phyloP scores from a whole-genome alignment of 2,113 vertebrate genomes.

The Alouatta palliata region DNA sequence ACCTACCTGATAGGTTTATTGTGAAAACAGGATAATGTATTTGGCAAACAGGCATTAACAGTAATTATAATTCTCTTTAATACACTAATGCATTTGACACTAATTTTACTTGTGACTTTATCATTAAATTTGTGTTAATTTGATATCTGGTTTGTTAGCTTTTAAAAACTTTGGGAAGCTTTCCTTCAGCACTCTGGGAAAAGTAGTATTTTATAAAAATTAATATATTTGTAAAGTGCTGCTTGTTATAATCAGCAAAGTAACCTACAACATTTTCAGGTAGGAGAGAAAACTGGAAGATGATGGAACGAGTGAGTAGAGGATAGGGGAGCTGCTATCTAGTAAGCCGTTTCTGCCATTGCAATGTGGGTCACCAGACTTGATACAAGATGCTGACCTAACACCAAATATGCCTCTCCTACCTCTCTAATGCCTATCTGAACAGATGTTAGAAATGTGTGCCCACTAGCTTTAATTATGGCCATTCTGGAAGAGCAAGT shows the following conservation, averaged over 20 bases:
- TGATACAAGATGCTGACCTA: background rate
- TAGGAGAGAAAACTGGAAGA: background rate
- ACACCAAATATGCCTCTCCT: background rate
- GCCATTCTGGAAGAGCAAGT: background rate
- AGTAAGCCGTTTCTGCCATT: background rate
- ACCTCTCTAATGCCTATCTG: background rate
- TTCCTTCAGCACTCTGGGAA: background rate
- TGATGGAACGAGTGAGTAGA: background rate
- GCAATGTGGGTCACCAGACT: background rate
- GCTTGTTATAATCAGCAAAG: background rate
- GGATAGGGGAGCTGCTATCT: background rate
- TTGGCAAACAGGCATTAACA: background rate
- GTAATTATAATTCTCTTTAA: background rate
- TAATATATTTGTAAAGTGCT: background rate
- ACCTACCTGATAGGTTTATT: background rate
- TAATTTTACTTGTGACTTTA: conserved; percentile 2
- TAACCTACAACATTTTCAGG: background rate
- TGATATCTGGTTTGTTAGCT: background rate
- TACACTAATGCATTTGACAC: background rate
- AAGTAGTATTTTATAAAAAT: background rate
- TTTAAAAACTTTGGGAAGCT: background rate
- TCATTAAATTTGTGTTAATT: background rate
- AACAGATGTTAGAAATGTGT: background rate
- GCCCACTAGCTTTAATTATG: background rate
- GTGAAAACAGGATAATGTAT: background rate